These are phyloP conservation scores for Podiceps cristatus DNA, from an alignment of 2,113 vertebrate species.

Conservation along the genomic window DNA sequence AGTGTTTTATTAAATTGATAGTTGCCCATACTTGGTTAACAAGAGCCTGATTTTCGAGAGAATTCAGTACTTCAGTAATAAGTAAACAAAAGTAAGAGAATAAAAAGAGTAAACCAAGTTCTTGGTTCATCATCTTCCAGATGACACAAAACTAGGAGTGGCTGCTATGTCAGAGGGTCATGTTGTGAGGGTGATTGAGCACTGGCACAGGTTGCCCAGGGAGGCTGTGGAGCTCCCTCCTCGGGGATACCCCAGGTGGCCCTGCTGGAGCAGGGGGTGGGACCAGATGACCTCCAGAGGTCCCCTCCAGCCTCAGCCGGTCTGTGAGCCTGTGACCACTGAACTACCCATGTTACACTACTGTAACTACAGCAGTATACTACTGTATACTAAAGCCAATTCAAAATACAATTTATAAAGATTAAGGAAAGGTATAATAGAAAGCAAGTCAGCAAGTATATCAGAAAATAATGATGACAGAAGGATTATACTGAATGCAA, in stretches of 20 bases:
- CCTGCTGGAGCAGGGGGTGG: background rate
- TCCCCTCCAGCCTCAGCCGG: background rate
- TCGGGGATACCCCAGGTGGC: background rate
- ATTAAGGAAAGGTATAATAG: background rate
- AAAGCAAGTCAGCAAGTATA: background rate
- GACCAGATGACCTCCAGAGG: background rate
- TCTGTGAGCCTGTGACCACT: background rate
- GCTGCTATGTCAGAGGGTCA: background rate
- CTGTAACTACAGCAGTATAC: background rate
- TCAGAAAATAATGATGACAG: background rate
- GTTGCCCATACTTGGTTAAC: conserved; percentile 61
- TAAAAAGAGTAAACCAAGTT: background rate
- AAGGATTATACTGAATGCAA: background rate
- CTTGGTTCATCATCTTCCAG: background rate
- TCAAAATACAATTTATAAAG: background rate
- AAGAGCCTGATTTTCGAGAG: background rate
- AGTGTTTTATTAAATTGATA: conserved; percentile 25
- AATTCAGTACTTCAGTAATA: background rate
- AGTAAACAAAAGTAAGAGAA: background rate
- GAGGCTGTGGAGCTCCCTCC: background rate
- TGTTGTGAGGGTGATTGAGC: background rate
- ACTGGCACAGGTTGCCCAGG: background rate
- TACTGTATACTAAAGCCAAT: background rate
- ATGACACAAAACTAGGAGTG: background rate
- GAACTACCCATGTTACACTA: background rate